phyloP scores from a whole-genome alignment of 1,140 invertebrate genomes.

The Atta colombica region DNA sequence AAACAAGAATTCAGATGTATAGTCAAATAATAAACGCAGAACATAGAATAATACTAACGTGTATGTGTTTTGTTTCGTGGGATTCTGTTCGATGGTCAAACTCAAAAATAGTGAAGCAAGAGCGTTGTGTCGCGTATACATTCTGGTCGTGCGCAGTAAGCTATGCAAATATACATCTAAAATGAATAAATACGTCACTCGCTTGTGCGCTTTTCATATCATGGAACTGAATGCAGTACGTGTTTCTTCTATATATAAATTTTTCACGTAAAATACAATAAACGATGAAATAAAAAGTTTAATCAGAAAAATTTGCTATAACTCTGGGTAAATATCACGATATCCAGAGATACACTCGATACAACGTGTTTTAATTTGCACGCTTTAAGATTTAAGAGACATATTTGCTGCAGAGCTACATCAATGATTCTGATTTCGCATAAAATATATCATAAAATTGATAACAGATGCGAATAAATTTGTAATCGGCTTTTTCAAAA shows the following conservation, averaged over 20 bases:
- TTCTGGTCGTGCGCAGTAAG: neutral
- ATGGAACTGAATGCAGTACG: neutral
- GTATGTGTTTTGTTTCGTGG: neutral
- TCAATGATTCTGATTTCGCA: slow-evolving; percentile 17
- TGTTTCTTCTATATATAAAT: slow-evolving; percentile 3
- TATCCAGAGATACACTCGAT: too few species aligned
- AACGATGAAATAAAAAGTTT: slow-evolving; percentile 16
- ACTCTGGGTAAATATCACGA: neutral
- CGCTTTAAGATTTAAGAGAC: slow-evolving; percentile 12
- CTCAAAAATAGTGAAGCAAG: neutral
- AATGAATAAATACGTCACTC: slow-evolving; percentile 39
- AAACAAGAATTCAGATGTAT: neutral
- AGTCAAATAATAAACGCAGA: slow-evolving; percentile 7
- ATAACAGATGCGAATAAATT: neutral
- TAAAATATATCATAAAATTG: neutral
- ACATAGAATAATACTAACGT: slow-evolving; percentile 8
- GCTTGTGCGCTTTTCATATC: slow-evolving; percentile 16
- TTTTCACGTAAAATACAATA: neutral
- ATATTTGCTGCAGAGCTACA: neutral
- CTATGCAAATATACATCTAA: neutral
- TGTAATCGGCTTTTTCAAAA: neutral
- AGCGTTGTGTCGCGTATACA: neutral
- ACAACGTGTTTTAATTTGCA: neutral
- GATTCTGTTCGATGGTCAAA: slow-evolving; percentile 6
- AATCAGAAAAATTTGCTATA: neutral